Evolutionary conservation across 2,888 invertebrate genomes (phyloP), one percentile per base, ranked within the genome.

Genomic region (Caenorhabditis sp.): DNA sequence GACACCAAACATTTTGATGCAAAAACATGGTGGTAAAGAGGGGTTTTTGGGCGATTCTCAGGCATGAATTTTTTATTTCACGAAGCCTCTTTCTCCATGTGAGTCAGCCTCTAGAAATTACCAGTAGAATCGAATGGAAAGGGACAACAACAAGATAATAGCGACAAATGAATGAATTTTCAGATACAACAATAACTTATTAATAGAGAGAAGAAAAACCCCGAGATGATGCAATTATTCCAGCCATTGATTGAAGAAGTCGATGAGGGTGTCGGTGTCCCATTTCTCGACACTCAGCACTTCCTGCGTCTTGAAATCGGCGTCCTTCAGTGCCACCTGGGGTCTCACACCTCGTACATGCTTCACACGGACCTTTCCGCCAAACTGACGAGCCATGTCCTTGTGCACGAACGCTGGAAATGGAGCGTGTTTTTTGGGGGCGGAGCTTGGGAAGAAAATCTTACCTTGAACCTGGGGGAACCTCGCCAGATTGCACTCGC

Each of bases 231-330:
- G 2, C 38, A 10, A 38, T 49, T 54, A 64, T 75, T 91, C 90
- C 86, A 98, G 94, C 94, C 97, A 96, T 44, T 96, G 96, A 88
- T 95, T 95, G 87, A 99, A 95, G 93, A 98, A 99, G 93, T 98
- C 97, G 92, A 97, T 96, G 3, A 99, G 96, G 0, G 97, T 96
- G 93, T 99, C 98, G 0, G 98, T 98, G 93, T 98, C 96, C 98
- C 98, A 98, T 92, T 97, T 97, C 90, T 97, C 97, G 92, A 99
- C 97, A 69, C 97, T 97, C 35, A 98, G 94, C 26, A 96, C 92
- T 84, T 90, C 90, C 51, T 89, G 86, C 5, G 89, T 80, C 26
- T 82, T 80, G 24, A 90, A 89, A 73, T 83, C 84, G 83, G 95
- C 95, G 92, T 97, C 96, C 72, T 96, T 94, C 66, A 99, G 93